Base-by-base conservation (phyloP, 2,797 vertebrate species). In the Lepidocolaptes lacrymiger region DNA sequence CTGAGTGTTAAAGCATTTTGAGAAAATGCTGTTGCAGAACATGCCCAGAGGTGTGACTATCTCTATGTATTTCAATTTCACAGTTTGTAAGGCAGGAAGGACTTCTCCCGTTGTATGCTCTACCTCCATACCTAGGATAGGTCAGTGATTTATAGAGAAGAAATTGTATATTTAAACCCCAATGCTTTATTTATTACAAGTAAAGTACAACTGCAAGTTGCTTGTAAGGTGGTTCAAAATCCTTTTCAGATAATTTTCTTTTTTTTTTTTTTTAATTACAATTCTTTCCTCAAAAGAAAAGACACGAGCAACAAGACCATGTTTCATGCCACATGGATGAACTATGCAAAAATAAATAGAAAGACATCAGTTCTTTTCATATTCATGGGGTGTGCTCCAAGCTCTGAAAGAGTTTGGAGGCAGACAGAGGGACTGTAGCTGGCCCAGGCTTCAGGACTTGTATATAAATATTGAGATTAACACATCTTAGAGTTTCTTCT, bases 401-500 rank as follows among this genome's bases (percentile, higher is more conserved):
- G 18, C 8, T 84, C 32, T 28, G 54, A 78, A 89, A 82, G 5
- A 59, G 4, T 54, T 52, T 26, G 2, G 49, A 79, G 41, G 12
- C 44, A 24, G 55, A 75, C 34, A 72, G 67, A 71, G 22, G 36
- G 49, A 7, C 22, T 56, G 26, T 46, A 85, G 8, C 28, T 73
- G 34, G 28, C 14, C 34, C 32, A 49, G 28, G 11, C 14, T 59
- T 88, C 23, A 49, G 54, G 63, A 6, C 3, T 41, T 75, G 15
- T 78, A 26, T 75, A 56, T 82, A 91, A 95, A 87, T 75, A 88
- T 21, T 78, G 32, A 88, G 41, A 85, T 85, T 79, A 87, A 34
- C 34, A 36, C 0, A 0, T 75, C 23, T 88, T 54, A 64, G 18
- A 66, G 11, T 54, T 84, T 93, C 37, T 92, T 81, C 54, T 92